Evolutionary conservation across 1,140 invertebrate genomes (phyloP).

Genomic region (Chironomus tepperi): DNA sequence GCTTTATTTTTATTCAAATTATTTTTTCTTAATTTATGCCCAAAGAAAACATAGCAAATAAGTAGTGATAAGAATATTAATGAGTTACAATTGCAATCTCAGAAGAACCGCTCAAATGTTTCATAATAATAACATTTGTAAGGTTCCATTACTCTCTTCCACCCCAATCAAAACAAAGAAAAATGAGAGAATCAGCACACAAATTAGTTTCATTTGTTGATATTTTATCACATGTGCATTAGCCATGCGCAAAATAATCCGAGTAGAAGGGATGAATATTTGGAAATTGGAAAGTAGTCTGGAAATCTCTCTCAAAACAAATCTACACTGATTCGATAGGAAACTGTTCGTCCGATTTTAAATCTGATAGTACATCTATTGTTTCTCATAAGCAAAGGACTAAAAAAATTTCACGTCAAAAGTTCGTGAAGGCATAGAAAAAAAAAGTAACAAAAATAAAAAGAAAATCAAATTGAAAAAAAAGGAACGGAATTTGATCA

Average conservation of each 20-base stretch:
- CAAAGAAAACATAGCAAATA: too few species aligned
- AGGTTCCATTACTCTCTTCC: too few species aligned
- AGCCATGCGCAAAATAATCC: not conserved
- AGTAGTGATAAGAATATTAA: too few species aligned
- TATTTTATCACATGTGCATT: not conserved
- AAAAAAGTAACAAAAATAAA: not conserved
- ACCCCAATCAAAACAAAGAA: not conserved
- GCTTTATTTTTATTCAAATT: too few species aligned
- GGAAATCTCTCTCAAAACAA: slow-evolving; percentile 7
- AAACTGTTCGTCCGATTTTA: slow-evolving; percentile 12
- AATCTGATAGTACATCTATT: slow-evolving; percentile 22
- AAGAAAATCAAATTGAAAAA: slow-evolving; percentile 4
- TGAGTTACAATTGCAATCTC: too few species aligned
- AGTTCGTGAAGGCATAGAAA: slow-evolving; percentile 2
- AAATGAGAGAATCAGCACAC: not conserved
- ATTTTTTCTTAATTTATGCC: too few species aligned
- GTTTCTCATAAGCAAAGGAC: slow-evolving; percentile 22
- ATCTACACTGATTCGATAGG: slow-evolving; percentile 9
- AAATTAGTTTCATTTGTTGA: not conserved
- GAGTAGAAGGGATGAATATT: not conserved
- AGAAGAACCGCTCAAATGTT: too few species aligned
- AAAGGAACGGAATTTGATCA: not conserved
- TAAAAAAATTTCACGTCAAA: not conserved
- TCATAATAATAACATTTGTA: too few species aligned
- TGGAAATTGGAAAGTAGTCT: not conserved